Percentiles rank a stretch among this genome's conserved stretches.
Evolutionary conservation across 1,140 invertebrate genomes (phyloP).

Genomic region (Spodoptera litura): DNA sequence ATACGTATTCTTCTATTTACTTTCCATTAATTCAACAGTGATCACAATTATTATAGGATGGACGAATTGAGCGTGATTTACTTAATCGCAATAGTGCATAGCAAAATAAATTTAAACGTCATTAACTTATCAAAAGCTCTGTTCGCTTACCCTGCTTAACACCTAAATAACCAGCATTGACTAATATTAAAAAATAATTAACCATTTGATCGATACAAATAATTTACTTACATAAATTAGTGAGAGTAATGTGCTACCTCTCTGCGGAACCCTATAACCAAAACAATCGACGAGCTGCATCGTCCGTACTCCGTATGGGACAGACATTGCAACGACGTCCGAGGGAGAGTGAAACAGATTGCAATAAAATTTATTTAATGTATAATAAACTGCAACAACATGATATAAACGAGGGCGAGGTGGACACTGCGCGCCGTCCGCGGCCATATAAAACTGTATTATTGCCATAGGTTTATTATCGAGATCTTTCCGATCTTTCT

Average conservation of each 20-base stretch:
- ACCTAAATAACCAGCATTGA: constrained; percentile 18
- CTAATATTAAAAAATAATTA: constrained; percentile 11
- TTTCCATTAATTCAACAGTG: constrained; percentile 27
- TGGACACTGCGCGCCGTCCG: constrained; percentile 6
- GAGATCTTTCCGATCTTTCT: constrained; percentile 33
- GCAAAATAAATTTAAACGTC: constrained; percentile 27
- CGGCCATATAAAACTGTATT: constrained; percentile 43
- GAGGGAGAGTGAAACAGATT: not conserved
- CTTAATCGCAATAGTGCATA: constrained; percentile 15
- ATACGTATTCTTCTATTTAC: constrained; percentile 22
- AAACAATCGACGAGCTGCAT: not conserved
- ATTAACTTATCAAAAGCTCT: constrained; percentile 35
- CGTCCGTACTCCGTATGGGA: too few relatives aligned
- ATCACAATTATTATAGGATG: constrained; percentile 38
- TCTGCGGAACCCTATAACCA: not conserved
- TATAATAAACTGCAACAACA: constrained; percentile 22
- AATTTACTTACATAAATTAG: constrained; percentile 33
- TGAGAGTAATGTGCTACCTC: not conserved
- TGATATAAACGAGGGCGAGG: constrained; percentile 7
- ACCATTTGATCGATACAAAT: constrained; percentile 22
- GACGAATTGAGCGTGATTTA: constrained; percentile 32
- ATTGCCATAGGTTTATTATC: constrained; percentile 45
- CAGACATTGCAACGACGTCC: too few relatives aligned
- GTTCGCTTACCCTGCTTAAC: constrained; percentile 32
- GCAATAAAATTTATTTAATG: constrained; percentile 1